phyloP scores from a whole-genome alignment of 2,113 vertebrate species.

The Copsychus sechellarum region DNA sequence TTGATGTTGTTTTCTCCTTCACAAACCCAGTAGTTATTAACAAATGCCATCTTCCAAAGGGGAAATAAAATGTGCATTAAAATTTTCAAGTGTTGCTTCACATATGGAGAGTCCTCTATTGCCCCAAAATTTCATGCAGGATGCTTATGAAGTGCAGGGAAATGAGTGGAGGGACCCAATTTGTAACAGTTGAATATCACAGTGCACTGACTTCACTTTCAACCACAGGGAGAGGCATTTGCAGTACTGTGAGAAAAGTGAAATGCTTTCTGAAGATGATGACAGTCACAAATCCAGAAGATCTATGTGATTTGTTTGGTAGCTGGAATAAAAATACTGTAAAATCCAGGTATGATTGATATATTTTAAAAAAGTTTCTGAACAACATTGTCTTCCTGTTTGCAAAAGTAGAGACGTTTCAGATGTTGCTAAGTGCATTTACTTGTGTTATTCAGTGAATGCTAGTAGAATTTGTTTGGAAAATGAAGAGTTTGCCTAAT shows the following conservation, averaged over 20 bases:
- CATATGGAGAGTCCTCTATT: accelerated
- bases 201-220: background rate
- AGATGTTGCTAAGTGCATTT: background rate
- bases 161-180: background rate
- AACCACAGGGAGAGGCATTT: background rate
- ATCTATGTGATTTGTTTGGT: background rate
- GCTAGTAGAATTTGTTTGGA: background rate
- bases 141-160: background rate
- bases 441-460: background rate
- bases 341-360: background rate
- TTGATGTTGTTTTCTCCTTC: background rate
- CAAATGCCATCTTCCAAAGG: background rate
- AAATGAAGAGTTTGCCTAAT: background rate
- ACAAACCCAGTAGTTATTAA: background rate
- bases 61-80: background rate
- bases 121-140: background rate
- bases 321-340: background rate
- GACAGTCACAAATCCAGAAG: background rate
- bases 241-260: background rate
- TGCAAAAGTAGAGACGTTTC: background rate
- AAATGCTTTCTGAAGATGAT: background rate
- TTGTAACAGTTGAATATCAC: background rate
- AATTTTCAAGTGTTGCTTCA: background rate
- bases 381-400: background rate
- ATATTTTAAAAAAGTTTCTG: background rate